Evolutionary conservation across 2,797 vertebrate species (phyloP).

Genomic region (Acanthurus tractus): DNA sequence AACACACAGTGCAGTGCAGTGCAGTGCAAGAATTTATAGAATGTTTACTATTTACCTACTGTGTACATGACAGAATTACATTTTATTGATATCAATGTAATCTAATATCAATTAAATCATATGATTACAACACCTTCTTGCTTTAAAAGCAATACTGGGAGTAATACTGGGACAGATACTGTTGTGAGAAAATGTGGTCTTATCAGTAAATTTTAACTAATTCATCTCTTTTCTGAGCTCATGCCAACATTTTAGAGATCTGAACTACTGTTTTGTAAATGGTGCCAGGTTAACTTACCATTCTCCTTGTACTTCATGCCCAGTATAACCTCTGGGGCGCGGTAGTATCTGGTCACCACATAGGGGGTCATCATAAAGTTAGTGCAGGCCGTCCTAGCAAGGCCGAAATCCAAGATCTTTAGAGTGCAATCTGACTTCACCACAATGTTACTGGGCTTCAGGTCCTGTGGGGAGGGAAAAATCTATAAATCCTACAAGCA

Average conservation of each 20-base stretch:
- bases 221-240: neutral
- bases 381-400: conserved; percentile 96
- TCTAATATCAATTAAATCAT: too few species aligned
- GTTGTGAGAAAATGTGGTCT: neutral
- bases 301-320: conserved; percentile 99
- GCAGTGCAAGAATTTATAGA: too few species aligned
- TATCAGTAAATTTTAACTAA: neutral
- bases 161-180: neutral
- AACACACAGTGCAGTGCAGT: neutral
- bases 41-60: too few species aligned
- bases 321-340: conserved; percentile 96
- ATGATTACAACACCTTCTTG: too few species aligned
- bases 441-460: conserved; percentile 99
- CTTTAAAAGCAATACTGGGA: too few species aligned
- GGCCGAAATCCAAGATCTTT: conserved; percentile 97
- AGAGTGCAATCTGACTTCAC: conserved; percentile 97
- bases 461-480: conserved; percentile 85
- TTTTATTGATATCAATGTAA: too few species aligned
- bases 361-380: conserved; percentile 99
- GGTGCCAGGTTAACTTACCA: conserved; percentile 79
- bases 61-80: too few species aligned
- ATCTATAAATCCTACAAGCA: neutral
- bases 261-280: neutral
- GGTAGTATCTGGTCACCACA: conserved; percentile 96
- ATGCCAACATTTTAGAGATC: neutral